A percentile compares a stretch with the other conserved stretches of the same genome.
Evolutionary conservation across 2,888 invertebrate species (phyloP).

Genomic region (Papilio elwesi): DNA sequence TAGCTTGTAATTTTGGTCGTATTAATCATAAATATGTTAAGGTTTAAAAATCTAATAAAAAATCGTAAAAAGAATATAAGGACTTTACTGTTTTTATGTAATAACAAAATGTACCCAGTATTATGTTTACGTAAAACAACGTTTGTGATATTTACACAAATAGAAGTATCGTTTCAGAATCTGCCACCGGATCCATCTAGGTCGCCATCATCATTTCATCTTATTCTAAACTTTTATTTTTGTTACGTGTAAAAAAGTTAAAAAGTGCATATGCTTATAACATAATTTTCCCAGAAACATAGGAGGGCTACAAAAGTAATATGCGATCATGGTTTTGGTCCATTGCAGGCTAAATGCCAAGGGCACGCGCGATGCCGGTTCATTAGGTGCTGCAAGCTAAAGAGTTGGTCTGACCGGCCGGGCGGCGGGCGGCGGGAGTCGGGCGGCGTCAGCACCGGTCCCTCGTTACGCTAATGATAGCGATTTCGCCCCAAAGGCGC

Average conservation of each 20-base stretch:
- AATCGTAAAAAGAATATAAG: too few relatives aligned
- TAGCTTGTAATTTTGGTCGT: too few relatives aligned
- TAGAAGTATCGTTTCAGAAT: too few relatives aligned
- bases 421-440: slow-evolving; percentile 42
- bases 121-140: too few relatives aligned
- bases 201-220: too few relatives aligned
- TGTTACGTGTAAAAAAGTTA: not conserved
- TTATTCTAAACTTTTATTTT: too few relatives aligned
- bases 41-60: too few relatives aligned
- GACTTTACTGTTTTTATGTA: too few relatives aligned
- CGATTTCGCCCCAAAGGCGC: slow-evolving; percentile 76
- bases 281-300: slow-evolving; percentile 42
- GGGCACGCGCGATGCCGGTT: slow-evolving; percentile 58
- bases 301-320: slow-evolving; percentile 48
- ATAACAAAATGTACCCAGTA: too few relatives aligned
- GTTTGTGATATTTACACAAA: too few relatives aligned
- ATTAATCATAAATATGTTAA: too few relatives aligned
- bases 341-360: slow-evolving; percentile 60
- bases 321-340: slow-evolving; percentile 49
- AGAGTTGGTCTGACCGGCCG: slow-evolving; percentile 64
- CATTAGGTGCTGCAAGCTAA: slow-evolving; percentile 74
- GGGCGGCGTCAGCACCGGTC: slow-evolving; percentile 74
- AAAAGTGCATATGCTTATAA: not conserved
- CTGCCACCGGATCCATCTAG: too few relatives aligned
- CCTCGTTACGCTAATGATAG: slow-evolving; percentile 82